Evolutionary conservation across 2,888 invertebrate species (phyloP), one percentile per base, ranked within the genome.

Genomic region (Drosophila pegasa): DNA sequence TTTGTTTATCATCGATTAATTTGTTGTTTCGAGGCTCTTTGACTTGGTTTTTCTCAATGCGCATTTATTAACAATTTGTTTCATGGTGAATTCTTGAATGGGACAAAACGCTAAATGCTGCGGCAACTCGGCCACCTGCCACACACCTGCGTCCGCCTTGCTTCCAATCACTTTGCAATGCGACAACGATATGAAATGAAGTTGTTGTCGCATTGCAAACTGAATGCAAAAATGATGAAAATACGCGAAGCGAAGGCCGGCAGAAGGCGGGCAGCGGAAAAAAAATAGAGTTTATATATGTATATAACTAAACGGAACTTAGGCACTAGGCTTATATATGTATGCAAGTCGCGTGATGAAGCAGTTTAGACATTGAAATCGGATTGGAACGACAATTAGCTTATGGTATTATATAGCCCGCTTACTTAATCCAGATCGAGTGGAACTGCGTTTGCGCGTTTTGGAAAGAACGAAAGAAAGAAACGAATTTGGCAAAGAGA

Each of bases 41-140:
- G 57, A 50, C 38, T 47, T 60, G 40, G 45, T 45, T 50, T 51
- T 87, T 84, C 79, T 81, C 79, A 83, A 74, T 85, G 73, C 82
- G 85, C 87, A 81, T 85, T 85, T 85, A 88, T 85, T 88, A 73
- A 77, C 68, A 66, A 43, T 63, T 65, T 71, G 69, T 25, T 25
- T 61, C 62, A 27, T 72, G 71, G 27, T 75, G 57, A 58, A 38
- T 33, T 33, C 29, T 45, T 71, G 27, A 52, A 72, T 71, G 71
- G 66, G 65, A 78, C 67, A 87, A 87, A 67, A 72, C 64, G 71
- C 71, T 83, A 83, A 83, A 86, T 83, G 80, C 83, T 72, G 79
- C 65, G 58, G 67, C 73, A 76, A 18, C 27, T 16, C 37, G 56
- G 25, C 56, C 52, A 55, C 60, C 56, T 51, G 50, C 64, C 55